Evolutionary conservation across 2,797 vertebrate species (phyloP), one percentile per base, ranked within the genome.

Genomic region (Podarcis lilfordi): DNA sequence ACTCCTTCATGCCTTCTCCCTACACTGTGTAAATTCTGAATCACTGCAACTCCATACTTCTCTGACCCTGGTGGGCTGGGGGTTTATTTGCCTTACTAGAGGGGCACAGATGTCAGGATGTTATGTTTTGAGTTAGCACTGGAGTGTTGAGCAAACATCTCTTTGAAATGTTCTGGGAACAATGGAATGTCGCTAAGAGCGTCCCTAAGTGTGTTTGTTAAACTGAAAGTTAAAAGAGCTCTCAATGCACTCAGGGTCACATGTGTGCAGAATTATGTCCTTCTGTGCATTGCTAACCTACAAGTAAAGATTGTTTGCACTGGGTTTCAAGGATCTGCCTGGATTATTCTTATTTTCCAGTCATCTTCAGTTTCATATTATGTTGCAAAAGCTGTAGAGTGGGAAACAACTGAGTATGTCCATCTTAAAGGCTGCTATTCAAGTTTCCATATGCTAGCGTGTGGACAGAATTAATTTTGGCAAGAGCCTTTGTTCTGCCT

Each of bases 401-500:
- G 45, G 45, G 19, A 71, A 71, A 72, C 75, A 59, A 25, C 25
- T 25, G 9, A 69, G 11, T 19, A 11, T 66, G 29, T 55, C 72
- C 27, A 23, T 86, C 76, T 50, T 79, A 79, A 79, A 50, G n/a
- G n/a, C 27, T 84, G 74, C 8, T 80, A 19, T 75, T 75, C 66
- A 80, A n/a, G n/a, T 43, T 66, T 64, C 25, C 23, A 21, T 85
- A 64, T n/a, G 29, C 59, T 85, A 68, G 50, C 25, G 19, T 55
- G 37, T 7, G 35, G 77, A 80, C 69, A 85, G 25, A 92, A 43
- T 77, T 25, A n/a, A 83, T 86, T 88, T 81, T 81, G 2, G 43
- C 27, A 75, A 84, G 85, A 0, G 32, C 15, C 45, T 84, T 88
- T 88, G 83, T 66, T 82, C 29, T 1, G 0, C 72, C 45, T 79